A percentile compares a stretch with the other conserved stretches of the same genome.
Evolutionary conservation across 2,113 vertebrate genomes (phyloP).

Genomic region (Corythoichthys intestinalis): DNA sequence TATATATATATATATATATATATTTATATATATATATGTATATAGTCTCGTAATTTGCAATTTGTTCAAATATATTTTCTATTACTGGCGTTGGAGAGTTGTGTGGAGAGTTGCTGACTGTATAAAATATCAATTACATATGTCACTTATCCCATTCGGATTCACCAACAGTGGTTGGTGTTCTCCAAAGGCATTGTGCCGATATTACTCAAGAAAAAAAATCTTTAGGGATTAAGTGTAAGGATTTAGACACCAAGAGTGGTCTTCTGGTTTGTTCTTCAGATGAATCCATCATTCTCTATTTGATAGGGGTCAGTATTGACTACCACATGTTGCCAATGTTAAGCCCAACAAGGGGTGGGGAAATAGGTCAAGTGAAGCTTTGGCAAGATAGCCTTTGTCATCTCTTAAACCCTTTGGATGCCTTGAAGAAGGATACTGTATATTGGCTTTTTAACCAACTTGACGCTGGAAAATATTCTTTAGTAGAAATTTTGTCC

Average conservation of each 20-base stretch:
- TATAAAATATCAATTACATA: constrained; percentile 47
- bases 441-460: constrained; percentile 13
- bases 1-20: no score
- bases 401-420: constrained; percentile 49
- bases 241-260: constrained; percentile 52
- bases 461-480: neutral
- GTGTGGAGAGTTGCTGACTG: constrained; percentile 40
- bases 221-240: constrained; percentile 58
- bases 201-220: constrained; percentile 51
- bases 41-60: neutral
- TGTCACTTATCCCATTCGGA: constrained; percentile 12
- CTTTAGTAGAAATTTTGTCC: neutral
- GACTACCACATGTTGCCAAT: constrained; percentile 50
- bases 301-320: constrained; percentile 58
- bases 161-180: no score
- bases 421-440: constrained; percentile 39
- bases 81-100: neutral
- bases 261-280: constrained; percentile 43
- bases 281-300: constrained; percentile 42
- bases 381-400: constrained; percentile 56
- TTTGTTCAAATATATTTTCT: neutral
- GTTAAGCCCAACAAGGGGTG: constrained; percentile 44
- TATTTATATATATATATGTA: no score
- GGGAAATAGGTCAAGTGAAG: constrained; percentile 71
- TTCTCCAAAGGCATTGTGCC: no score